Evolutionary conservation across 1,140 invertebrate genomes (phyloP), one percentile per base, ranked within the genome.

Genomic region (Hormaphis cornu): DNA sequence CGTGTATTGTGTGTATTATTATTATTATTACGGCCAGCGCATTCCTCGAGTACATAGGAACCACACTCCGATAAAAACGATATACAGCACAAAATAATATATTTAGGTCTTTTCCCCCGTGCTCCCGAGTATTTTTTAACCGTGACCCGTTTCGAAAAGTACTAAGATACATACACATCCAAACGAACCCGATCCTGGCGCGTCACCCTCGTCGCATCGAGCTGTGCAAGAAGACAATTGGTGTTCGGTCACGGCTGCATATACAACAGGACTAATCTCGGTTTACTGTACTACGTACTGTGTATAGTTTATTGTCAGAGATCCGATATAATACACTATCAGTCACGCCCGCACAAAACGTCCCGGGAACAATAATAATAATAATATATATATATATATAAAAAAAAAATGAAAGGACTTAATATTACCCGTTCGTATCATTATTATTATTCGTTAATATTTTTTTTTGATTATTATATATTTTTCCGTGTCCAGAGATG

Each of bases 241-340:
- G 42, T 61, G 24, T 61, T 46, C 42, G 58, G 58, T 61, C 58
- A 61, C 40, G 58, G 58, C 40, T 46, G n/a, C n/a, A n/a, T n/a
- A 30, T 46, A 44, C n/a, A 4, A 52, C 12, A 56, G 20, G 12
- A 40, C 54, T 58, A 58, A 58, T 58, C 54, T n/a, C n/a, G n/a
- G n/a, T n/a, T n/a, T n/a, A n/a, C n/a, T n/a, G n/a, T n/a, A n/a
- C n/a, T n/a, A 37, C 7, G 7, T 37, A 37, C 7, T 61, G 28
- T 46, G 28, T 52, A 54, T 42, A 18, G 40, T 61, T 46, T 61
- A 61, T 61, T 61, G 58, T 61, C 7, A 8, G 42, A 20, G 4
- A 30, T 61, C 35, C 40, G 28, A 28, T 46, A n/a, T n/a, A n/a
- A n/a, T 16, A 61, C 40, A 26, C n/a, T 30, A 61, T 61, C 40